Evolutionary conservation across 2,797 vertebrate species (phyloP).

Genomic region (Poecilia gillii): DNA sequence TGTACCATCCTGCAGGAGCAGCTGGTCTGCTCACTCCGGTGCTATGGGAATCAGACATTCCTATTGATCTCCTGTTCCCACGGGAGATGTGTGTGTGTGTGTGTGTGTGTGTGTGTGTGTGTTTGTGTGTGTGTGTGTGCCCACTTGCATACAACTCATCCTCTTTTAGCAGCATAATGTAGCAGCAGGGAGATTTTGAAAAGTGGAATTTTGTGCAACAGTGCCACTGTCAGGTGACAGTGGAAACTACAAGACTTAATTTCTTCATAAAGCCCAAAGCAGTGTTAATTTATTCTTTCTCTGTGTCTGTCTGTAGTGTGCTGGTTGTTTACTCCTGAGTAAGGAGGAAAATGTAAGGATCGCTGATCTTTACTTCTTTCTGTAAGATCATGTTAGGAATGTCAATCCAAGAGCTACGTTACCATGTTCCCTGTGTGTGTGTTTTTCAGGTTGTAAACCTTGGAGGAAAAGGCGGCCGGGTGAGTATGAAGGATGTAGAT

Average conservation of each 20-base stretch:
- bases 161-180: slow-evolving; percentile 31
- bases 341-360: slow-evolving; percentile 77
- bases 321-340: slow-evolving; percentile 75
- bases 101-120: background rate
- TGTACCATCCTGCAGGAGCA: slow-evolving; percentile 60
- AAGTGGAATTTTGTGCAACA: slow-evolving; percentile 65
- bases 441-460: slow-evolving; percentile 56
- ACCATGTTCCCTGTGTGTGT: slow-evolving; percentile 40
- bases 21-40: slow-evolving; percentile 65
- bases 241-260: slow-evolving; percentile 28
- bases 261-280: background rate
- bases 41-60: slow-evolving; percentile 76
- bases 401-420: slow-evolving; percentile 10
- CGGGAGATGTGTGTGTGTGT: slow-evolving; percentile 44
- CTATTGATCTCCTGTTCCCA: slow-evolving; percentile 78
- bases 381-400: slow-evolving; percentile 12
- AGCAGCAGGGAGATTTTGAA: slow-evolving; percentile 7
- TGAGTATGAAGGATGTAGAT: slow-evolving; percentile 48
- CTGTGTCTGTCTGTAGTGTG: slow-evolving; percentile 69
- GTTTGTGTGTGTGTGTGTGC: slow-evolving; percentile 1
- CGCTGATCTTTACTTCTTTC: slow-evolving; percentile 63
- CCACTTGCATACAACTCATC: slow-evolving; percentile 44
- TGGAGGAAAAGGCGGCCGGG: slow-evolving; percentile 69
- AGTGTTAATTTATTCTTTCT: slow-evolving; percentile 29
- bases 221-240: slow-evolving; percentile 62